Evolutionary conservation across 2,113 vertebrate genomes (phyloP), one percentile per base, ranked within the genome.

Genomic region (Hucho hucho): DNA sequence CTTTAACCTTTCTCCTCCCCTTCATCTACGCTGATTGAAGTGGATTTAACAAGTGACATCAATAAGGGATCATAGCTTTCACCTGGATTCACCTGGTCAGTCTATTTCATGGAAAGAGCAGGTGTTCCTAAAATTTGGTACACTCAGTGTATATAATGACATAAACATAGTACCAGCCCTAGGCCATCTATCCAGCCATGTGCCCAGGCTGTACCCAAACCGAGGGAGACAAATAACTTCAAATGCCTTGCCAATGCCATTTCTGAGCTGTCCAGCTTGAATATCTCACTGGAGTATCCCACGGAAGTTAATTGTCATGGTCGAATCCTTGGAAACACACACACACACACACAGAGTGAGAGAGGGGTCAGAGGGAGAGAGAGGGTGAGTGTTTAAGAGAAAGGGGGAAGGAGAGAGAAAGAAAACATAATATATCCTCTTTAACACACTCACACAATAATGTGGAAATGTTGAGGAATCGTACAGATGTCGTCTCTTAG

Each of bases 401-500:
- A 9, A 43, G 37, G 9, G 9, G 37, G 37, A 6, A 43, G 37
- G 37, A 2, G 37, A 43, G 9, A 43, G 37, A 43, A 11, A 53
- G 49, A 53, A 53, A 53, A 53, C 16, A 53, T 4, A 18, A 47
- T 24, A 28, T 46, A 56, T 22, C 47, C 72, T 58, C 46, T 53
- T 56, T 56, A 16, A 22, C 58, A 26, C 25, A 49, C 49, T 58
- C 66, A 61, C 3, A 37, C 53, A 69, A 29, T 32, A 67, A 29
- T 32, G 16, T 67, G 65, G 65, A 67, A 67, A 67, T 32, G 13
- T 32, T 67, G 65, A 67, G 65, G 65, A 66, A 66, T 66, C 1
- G 25, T 47, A 75, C 64, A 68, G 46, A 75, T 46, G 67, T 69
- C 7, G 11, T 47, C 24, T 69, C 16, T 24, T 53, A 79, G 76